Evolutionary conservation across 1,140 invertebrate genomes (phyloP).

Genomic region (Hyposmocoma kahamanoa): DNA sequence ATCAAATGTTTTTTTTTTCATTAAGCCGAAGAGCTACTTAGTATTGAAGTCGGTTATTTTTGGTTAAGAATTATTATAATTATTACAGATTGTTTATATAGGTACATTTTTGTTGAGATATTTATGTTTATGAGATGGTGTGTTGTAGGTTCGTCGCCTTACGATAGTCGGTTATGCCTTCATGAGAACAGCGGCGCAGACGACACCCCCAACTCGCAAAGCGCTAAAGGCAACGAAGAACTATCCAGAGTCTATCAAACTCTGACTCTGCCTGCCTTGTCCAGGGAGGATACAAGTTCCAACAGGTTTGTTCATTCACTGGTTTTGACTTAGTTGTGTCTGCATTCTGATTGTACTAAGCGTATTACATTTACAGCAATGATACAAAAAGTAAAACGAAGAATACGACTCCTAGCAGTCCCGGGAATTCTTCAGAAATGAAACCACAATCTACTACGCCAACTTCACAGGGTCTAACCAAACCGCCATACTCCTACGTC

Average conservation of each 20-base stretch:
- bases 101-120: no score
- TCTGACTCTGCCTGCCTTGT: constrained; percentile 30
- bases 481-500: constrained; percentile 94
- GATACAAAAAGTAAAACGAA: constrained; percentile 45
- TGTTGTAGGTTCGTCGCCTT: constrained; percentile 32
- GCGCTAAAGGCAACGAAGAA: constrained; percentile 42
- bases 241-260: constrained; percentile 53
- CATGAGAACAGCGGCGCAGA: constrained; percentile 31
- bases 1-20: no score
- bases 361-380: constrained; percentile 18
- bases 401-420: constrained; percentile 37
- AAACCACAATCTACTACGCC: constrained; percentile 53
- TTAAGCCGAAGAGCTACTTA: no score
- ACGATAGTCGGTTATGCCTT: constrained; percentile 41
- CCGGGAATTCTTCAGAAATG: constrained; percentile 39
- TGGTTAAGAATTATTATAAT: no score
- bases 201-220: constrained; percentile 32
- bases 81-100: background rate
- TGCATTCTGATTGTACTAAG: no score
- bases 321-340: no score
- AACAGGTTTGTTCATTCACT: constrained; percentile 32
- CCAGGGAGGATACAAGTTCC: constrained; percentile 33
- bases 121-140: no score
- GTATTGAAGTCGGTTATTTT: no score
- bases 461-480: constrained; percentile 60